Conservation (phyloP, 2,113 vertebrate genomes). For the Platichthys flesus region DNA sequence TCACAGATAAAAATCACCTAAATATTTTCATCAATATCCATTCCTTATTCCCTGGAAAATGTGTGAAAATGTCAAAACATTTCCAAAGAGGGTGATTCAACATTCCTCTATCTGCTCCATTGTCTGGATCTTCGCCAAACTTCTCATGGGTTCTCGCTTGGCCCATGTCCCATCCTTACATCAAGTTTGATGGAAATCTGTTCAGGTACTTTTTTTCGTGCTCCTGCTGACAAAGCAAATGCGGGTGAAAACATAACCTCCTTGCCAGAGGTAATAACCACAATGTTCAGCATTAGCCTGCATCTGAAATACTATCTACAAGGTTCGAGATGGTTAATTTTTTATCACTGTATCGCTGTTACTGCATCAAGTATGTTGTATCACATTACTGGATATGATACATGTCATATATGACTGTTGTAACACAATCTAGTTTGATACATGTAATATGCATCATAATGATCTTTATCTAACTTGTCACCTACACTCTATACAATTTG, state of each 20-base stretch:
- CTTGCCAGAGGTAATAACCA: background rate
- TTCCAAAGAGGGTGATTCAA: too few relatives aligned
- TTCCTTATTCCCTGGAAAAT: too few relatives aligned
- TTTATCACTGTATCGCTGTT: conserved; percentile 45
- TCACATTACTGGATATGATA: conserved; percentile 37
- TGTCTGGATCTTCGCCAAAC: too few relatives aligned
- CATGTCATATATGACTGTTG: conserved; percentile 12
- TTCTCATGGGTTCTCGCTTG: too few relatives aligned
- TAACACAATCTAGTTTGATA: background rate
- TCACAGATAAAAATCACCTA: too few relatives aligned
- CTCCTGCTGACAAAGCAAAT: too few relatives aligned
- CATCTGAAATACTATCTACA: conserved; percentile 34
- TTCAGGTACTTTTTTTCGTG: too few relatives aligned
- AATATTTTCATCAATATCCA: too few relatives aligned
- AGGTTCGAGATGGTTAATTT: conserved; percentile 37
- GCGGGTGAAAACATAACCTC: background rate
- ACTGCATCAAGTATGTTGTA: conserved; percentile 20
- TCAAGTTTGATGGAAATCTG: too few relatives aligned
- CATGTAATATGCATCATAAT: background rate
- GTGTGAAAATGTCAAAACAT: too few relatives aligned
- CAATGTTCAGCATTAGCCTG: conserved; percentile 2
- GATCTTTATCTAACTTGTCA: background rate
- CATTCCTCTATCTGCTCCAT: too few relatives aligned
- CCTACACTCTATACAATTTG: background rate
- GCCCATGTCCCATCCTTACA: too few relatives aligned